Conservation (phyloP, 2,797 vertebrate species). For the Rhinatrema bivittatum region DNA sequence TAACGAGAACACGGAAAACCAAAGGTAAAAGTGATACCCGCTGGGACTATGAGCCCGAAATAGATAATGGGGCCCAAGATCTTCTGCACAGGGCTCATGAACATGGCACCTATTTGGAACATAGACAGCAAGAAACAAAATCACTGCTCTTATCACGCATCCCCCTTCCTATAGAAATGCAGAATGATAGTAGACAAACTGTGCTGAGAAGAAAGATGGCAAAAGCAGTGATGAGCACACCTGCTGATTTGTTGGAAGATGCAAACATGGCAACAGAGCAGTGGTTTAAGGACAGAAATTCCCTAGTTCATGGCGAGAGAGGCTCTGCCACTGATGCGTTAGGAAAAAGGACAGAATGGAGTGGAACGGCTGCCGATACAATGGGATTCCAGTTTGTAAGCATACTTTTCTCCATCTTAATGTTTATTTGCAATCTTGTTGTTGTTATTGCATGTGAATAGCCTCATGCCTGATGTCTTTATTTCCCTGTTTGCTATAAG, state of each 20-base stretch:
- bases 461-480: no score
- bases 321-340: no score
- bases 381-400: slow-evolving; percentile 54
- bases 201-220: slow-evolving; percentile 34
- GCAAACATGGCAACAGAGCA: slow-evolving; percentile 28
- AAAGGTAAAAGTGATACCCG: slow-evolving; percentile 31
- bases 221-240: slow-evolving; percentile 29
- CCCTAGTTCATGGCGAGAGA: slow-evolving; percentile 43
- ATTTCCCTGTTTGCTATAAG: no score
- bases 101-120: slow-evolving; percentile 31
- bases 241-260: slow-evolving; percentile 34
- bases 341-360: no score
- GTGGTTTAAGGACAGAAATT: slow-evolving; percentile 36
- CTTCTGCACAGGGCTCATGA: slow-evolving; percentile 20
- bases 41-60: slow-evolving; percentile 35
- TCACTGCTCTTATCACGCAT: slow-evolving; percentile 37
- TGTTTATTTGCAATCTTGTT: no score
- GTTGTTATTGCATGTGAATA: no score
- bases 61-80: slow-evolving; percentile 31
- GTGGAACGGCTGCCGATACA: not conserved
- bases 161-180: slow-evolving; percentile 32
- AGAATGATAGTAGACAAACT: slow-evolving; percentile 9
- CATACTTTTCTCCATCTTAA: slow-evolving; percentile 44
- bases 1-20: no score
- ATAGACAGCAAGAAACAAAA: slow-evolving; percentile 30